Evolutionary conservation across 2,888 invertebrate species (phyloP), one percentile per base, ranked within the genome.

Genomic region (Polietes domitor): DNA sequence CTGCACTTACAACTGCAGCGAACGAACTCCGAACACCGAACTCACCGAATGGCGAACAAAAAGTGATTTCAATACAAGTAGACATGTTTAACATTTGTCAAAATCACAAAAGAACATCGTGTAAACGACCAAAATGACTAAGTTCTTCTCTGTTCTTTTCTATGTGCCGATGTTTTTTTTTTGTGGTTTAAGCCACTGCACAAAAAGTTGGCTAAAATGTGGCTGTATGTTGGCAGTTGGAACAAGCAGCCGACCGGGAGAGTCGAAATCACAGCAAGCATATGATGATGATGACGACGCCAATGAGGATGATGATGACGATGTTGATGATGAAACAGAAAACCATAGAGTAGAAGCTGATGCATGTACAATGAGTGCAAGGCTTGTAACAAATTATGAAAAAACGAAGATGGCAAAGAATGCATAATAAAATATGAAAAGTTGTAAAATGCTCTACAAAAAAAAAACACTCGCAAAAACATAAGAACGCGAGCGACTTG

Each of bases 71-170:
- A 84, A 84, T 84, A 84, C 84, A 78, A 84, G 84, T 84, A 84
- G 84, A 84, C 84, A 84, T 84, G 80, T 84, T 81, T 76, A 84
- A 84, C 84, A 84, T 84, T 84, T 84, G 84, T 84, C 84, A 84
- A 81, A 84, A 84, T 84, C 84, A 84, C 78, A 84, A 84, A 84
- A 84, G 84, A 84, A 84, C 84, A 84, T 84, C 80, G 84, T 84
- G 84, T 84, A 84, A 84, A 81, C 84, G 80, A 84, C 84, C 81
- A 81, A 68, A 78, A 78, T 82, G 65, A 82, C 83, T 80, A 80
- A 68, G 68, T 28, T 26, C 24, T 50, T 3, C 15, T 2, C 58
- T 26, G 24, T 58, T 15, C 26, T 24, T 7, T 58, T 28, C 53
- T 21, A 10, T 24, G 68, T 43, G 43, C 43, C 9, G 26, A 1